A percentile compares a stretch with the other conserved stretches of the same genome.
These are phyloP conservation scores for Apotomis betuletana DNA, from an alignment of 2,888 invertebrate species.

Conservation along the genomic window DNA sequence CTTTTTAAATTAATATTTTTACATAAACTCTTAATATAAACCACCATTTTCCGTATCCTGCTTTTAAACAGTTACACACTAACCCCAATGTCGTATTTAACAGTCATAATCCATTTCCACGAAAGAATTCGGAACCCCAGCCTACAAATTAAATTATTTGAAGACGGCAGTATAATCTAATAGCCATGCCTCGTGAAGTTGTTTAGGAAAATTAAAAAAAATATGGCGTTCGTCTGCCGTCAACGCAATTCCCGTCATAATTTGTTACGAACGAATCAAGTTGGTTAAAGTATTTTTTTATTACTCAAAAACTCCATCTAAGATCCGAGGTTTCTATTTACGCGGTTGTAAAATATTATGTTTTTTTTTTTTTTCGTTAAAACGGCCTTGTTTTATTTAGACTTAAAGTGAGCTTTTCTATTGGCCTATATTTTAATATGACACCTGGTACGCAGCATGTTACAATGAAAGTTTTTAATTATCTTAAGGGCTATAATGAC, in stretches of 20 bases:
- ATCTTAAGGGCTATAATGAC: too few relatives aligned
- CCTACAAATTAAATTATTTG: constrained; percentile 73
- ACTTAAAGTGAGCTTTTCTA: neutral
- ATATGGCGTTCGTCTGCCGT: constrained; percentile 71
- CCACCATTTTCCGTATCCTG: too few relatives aligned
- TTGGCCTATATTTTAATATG: neutral
- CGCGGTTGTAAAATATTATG: constrained; percentile 8
- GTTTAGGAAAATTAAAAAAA: constrained; percentile 81
- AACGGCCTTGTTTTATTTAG: neutral
- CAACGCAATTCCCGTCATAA: constrained; percentile 79
- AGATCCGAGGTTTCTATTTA: constrained; percentile 14
- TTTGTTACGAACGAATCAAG: constrained; percentile 73
- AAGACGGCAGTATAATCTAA: constrained; percentile 73
- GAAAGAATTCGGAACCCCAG: constrained; percentile 52
- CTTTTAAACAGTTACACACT: constrained; percentile 1
- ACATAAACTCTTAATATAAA: too few relatives aligned
- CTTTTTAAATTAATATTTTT: too few relatives aligned
- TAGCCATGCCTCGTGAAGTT: constrained; percentile 63
- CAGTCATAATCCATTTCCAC: constrained; percentile 48
- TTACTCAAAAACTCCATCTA: constrained; percentile 36
- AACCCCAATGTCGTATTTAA: constrained; percentile 28
- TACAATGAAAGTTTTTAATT: neutral
- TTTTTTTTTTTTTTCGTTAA: neutral
- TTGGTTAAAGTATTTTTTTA: constrained; percentile 46
- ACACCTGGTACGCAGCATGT: too few relatives aligned